Percentiles rank a stretch among this genome's conserved stretches.
Conservation (phyloP, 2,113 vertebrate genomes). For the Poicephalus gulielmi region DNA sequence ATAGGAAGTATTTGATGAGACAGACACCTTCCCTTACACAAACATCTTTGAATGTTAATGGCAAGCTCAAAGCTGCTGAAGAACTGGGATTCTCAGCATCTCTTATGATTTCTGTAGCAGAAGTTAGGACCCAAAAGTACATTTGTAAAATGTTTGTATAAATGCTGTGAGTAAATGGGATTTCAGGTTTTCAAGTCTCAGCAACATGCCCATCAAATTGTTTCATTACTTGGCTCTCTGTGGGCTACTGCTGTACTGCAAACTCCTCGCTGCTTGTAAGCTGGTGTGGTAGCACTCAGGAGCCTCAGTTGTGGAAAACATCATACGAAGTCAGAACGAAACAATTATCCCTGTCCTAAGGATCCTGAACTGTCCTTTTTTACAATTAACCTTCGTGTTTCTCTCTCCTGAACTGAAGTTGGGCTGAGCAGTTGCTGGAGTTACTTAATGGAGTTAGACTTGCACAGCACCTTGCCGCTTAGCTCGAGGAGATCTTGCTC, state of each 20-base stretch:
- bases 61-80: neutral
- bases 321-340: neutral
- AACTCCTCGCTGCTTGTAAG: neutral
- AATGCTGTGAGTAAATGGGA: neutral
- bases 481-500: neutral
- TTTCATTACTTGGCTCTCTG: neutral
- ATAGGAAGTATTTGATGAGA: neutral
- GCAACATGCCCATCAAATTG: accelerated
- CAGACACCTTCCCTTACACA: neutral
- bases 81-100: neutral
- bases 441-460: neutral
- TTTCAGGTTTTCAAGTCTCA: neutral
- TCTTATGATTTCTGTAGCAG: neutral
- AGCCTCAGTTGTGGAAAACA: neutral
- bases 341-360: neutral
- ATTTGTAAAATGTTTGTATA: neutral
- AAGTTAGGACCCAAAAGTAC: neutral
- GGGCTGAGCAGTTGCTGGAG: neutral
- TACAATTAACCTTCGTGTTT: neutral
- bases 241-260: neutral
- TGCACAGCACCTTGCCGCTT: neutral
- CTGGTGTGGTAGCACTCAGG: neutral
- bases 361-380: neutral
- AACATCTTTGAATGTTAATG: neutral
- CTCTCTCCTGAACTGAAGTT: neutral